Evolutionary conservation across 2,888 invertebrate species (phyloP).

Genomic region (Rhabditophanes sp.): DNA sequence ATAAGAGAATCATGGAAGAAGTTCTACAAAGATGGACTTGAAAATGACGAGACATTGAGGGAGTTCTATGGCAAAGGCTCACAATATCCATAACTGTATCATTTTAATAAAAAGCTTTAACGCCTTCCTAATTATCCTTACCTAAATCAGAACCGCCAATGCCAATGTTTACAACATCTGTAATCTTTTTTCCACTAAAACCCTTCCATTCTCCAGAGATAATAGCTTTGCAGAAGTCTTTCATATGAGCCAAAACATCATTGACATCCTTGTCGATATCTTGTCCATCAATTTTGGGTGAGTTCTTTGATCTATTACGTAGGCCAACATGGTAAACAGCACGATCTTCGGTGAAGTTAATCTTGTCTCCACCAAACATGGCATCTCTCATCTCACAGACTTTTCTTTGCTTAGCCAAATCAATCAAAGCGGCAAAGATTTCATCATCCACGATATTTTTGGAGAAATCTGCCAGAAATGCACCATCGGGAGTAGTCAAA

Average conservation of each 20-base stretch:
- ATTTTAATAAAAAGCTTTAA: slow-evolving; percentile 40
- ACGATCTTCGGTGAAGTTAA: slow-evolving; percentile 90
- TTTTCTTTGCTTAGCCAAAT: slow-evolving; percentile 63
- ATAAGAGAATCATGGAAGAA: too few species aligned
- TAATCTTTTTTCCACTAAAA: slow-evolving; percentile 79
- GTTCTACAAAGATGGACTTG: background rate
- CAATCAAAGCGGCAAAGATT: slow-evolving; percentile 59
- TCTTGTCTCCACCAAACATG: slow-evolving; percentile 81
- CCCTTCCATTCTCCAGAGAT: slow-evolving; percentile 54
- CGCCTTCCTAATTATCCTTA: slow-evolving; percentile 1
- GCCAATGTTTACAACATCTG: slow-evolving; percentile 94
- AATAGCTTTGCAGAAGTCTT: slow-evolving; percentile 62
- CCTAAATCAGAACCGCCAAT: slow-evolving; percentile 93
- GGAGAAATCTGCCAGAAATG: slow-evolving; percentile 81
- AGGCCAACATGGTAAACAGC: slow-evolving; percentile 87
- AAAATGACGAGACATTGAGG: too few species aligned
- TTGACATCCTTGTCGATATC: slow-evolving; percentile 78
- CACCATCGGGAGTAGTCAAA: slow-evolving; percentile 69
- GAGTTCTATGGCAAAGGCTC: too few species aligned
- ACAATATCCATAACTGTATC: slow-evolving; percentile 8
- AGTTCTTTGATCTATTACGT: slow-evolving; percentile 63
- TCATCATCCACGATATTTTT: slow-evolving; percentile 77
- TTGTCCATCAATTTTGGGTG: slow-evolving; percentile 65
- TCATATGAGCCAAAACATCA: slow-evolving; percentile 79
- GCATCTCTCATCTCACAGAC: slow-evolving; percentile 70